Conservation (phyloP, 2,113 vertebrate genomes). For the Lichenostomus cassidix region DNA sequence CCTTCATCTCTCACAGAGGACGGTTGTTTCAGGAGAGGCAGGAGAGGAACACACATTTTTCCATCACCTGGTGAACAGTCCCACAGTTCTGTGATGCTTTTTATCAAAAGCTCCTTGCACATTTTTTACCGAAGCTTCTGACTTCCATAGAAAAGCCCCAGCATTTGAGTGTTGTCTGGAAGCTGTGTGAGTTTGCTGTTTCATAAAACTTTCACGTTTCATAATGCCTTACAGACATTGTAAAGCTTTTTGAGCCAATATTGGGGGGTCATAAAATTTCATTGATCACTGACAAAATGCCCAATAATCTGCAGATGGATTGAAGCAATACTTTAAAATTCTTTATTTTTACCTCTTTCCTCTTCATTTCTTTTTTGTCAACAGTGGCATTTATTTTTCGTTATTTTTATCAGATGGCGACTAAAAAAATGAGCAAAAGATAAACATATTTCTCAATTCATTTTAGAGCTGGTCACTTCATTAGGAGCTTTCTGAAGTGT, state of each 20-base stretch:
- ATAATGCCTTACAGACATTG: background rate
- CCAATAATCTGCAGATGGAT: background rate
- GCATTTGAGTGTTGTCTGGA: background rate
- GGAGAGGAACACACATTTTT: background rate
- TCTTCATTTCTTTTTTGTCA: background rate
- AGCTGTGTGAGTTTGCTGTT: background rate
- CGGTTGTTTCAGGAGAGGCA: background rate
- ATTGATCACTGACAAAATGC: background rate
- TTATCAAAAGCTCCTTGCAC: background rate
- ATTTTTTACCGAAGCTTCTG: background rate
- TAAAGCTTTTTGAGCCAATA: background rate
- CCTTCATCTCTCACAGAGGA: background rate
- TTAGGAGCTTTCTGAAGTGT: background rate
- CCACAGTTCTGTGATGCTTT: background rate
- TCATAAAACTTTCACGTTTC: background rate
- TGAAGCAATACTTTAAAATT: background rate
- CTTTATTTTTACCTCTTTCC: background rate
- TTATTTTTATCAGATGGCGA: background rate
- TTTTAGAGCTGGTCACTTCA: background rate
- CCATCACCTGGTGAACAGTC: accelerated
- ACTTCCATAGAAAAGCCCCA: background rate
- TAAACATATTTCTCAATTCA: background rate
- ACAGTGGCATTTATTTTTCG: background rate
- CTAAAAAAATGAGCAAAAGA: background rate
- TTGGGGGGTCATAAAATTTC: background rate